Evolutionary conservation across 2,888 invertebrate genomes (phyloP).

Genomic region (Ophion ellenae): DNA sequence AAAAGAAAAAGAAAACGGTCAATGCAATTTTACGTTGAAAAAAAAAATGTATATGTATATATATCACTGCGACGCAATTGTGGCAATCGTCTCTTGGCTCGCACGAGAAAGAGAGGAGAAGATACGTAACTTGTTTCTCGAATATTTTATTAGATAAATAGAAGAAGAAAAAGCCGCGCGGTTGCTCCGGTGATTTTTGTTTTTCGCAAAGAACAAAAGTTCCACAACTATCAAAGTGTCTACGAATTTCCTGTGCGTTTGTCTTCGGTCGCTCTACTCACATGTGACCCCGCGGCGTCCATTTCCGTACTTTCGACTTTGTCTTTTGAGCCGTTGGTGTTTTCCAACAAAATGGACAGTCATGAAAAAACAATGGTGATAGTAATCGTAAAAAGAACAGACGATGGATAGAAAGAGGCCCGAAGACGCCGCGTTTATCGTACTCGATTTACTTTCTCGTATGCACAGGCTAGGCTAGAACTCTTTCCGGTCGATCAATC

Average conservation of each 20-base stretch:
- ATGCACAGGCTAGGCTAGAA: neutral
- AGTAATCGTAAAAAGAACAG: conserved; percentile 46
- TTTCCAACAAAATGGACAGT: conserved; percentile 41
- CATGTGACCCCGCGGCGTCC: conserved; percentile 56
- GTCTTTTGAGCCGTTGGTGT: conserved; percentile 22
- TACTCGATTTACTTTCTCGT: neutral
- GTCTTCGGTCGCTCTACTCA: conserved; percentile 42
- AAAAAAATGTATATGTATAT: conserved; percentile 21
- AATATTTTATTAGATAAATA: neutral
- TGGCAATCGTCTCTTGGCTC: conserved; percentile 34
- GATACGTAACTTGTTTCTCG: neutral
- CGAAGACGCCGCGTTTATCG: conserved; percentile 9
- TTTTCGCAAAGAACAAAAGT: conserved; percentile 30
- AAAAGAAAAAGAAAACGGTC: conserved; percentile 58
- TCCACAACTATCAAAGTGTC: conserved; percentile 53
- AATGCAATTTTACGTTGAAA: conserved; percentile 28
- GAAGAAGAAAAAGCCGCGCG: neutral
- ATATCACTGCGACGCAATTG: conserved; percentile 5
- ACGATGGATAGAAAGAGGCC: conserved; percentile 23
- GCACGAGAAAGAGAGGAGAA: neutral
- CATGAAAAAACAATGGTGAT: conserved; percentile 54
- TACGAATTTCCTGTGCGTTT: conserved; percentile 41
- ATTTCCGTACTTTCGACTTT: conserved; percentile 47
- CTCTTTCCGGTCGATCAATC: neutral
- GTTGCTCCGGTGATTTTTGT: conserved; percentile 43